A percentile compares a stretch with the other conserved stretches of the same genome.
phyloP scores from a whole-genome alignment of 2,113 vertebrate species.

The Amphiprion ocellaris region DNA sequence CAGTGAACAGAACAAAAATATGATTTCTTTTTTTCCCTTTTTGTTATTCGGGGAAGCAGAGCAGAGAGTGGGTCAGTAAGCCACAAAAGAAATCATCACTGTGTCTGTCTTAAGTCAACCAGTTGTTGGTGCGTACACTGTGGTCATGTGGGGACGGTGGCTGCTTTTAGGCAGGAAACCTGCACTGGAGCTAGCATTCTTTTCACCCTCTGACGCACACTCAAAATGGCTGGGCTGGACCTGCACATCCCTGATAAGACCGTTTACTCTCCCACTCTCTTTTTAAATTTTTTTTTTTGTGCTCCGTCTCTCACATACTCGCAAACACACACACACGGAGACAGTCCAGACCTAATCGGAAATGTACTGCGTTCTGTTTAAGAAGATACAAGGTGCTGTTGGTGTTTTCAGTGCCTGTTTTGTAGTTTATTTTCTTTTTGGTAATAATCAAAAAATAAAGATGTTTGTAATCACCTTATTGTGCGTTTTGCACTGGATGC shows the following conservation, averaged over 20 bases:
- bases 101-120: slow-evolving; percentile 55
- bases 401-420: slow-evolving; percentile 11
- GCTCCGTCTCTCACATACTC: slow-evolving; percentile 10
- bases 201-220: slow-evolving; percentile 56
- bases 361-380: slow-evolving; percentile 52
- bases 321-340: slow-evolving; percentile 41
- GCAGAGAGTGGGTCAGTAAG: slow-evolving; percentile 58
- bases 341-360: slow-evolving; percentile 13
- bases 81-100: slow-evolving; percentile 27
- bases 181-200: slow-evolving; percentile 28
- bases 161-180: slow-evolving; percentile 48
- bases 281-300: slow-evolving; percentile 4
- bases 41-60: slow-evolving; percentile 13
- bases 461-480: slow-evolving; percentile 15
- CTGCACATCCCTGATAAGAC: slow-evolving; percentile 77
- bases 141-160: slow-evolving; percentile 29
- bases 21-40: slow-evolving; percentile 3
- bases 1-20: neutral
- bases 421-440: slow-evolving; percentile 7
- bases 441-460: slow-evolving; percentile 58
- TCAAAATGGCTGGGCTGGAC: slow-evolving; percentile 61
- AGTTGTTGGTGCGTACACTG: slow-evolving; percentile 31
- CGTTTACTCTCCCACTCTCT: slow-evolving; percentile 42
- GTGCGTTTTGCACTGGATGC: neutral
- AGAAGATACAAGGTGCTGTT: slow-evolving; percentile 38